Evolutionary conservation across 35 echinoderm and acorn worm species (phyloP).

Genomic region (Heliocidaris erythrogramma): DNA sequence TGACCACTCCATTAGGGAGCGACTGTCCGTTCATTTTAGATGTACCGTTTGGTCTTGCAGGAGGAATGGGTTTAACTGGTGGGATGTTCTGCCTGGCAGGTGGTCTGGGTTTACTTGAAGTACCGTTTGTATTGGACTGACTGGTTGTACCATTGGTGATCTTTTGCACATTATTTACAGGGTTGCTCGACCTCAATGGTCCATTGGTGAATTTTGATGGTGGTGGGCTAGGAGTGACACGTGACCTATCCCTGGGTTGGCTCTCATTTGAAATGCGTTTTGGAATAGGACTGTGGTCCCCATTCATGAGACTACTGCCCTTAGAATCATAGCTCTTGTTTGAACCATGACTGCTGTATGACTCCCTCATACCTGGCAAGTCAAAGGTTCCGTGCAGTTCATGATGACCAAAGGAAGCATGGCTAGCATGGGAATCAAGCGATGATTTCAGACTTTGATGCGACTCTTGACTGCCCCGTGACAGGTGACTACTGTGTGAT

Average conservation of each 20-base stretch:
- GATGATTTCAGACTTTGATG: conserved; percentile 48
- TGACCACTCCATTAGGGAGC: conserved; percentile 25
- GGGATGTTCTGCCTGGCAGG: conserved; percentile 42
- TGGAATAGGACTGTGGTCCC: conserved; percentile 14
- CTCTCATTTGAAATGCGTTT: conserved; percentile 46
- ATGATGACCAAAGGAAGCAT: conserved; percentile 34
- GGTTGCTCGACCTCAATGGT: conserved; percentile 40
- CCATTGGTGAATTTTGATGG: conserved; percentile 45
- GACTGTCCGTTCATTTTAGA: background rate
- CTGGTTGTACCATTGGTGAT: conserved; percentile 12
- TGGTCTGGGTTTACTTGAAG: conserved; percentile 23
- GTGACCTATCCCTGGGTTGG: background rate
- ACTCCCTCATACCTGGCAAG: conserved; percentile 34
- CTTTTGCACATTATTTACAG: conserved; percentile 49
- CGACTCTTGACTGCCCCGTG: conserved; percentile 37
- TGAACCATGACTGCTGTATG: conserved; percentile 43
- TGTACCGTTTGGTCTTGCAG: conserved; percentile 23
- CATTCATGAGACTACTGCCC: conserved; percentile 36
- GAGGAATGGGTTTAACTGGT: conserved; percentile 28
- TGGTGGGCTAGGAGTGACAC: conserved; percentile 2
- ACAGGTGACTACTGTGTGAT: conserved; percentile 46
- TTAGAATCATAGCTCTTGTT: conserved; percentile 41
- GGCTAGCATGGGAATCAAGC: conserved; percentile 23
- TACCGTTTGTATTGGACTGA: conserved; percentile 26
- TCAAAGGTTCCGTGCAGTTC: conserved; percentile 44